Evolutionary conservation across 1,140 invertebrate genomes (phyloP).

Genomic region (Calycopis cecrops): DNA sequence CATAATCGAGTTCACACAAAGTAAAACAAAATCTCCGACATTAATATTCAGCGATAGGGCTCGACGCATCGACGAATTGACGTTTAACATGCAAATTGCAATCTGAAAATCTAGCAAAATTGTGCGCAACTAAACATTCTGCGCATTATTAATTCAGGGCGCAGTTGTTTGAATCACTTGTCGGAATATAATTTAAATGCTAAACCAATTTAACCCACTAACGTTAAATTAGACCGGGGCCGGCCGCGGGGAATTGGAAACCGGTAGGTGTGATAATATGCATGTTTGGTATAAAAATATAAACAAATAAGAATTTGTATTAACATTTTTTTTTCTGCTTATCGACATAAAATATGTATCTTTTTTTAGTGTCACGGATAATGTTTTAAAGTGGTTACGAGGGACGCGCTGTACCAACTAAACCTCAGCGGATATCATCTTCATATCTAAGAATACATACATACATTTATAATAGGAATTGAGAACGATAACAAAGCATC

Average conservation of each 20-base stretch:
- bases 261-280: conserved; percentile 30
- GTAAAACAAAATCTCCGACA: conserved; percentile 70
- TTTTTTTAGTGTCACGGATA: too few relatives aligned
- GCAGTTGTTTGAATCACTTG: conserved; percentile 61
- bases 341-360: too few relatives aligned
- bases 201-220: conserved; percentile 66
- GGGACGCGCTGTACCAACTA: too few relatives aligned
- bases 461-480: too few relatives aligned
- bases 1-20: conserved; percentile 70
- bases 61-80: conserved; percentile 66
- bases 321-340: too few relatives aligned
- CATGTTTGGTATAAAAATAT: too few relatives aligned
- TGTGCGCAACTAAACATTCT: conserved; percentile 66
- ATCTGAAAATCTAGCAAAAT: conserved; percentile 70
- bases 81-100: conserved; percentile 73
- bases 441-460: too few relatives aligned
- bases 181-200: conserved; percentile 69
- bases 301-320: too few relatives aligned
- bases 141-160: conserved; percentile 64
- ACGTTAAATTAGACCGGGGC: conserved; percentile 51
- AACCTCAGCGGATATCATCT: too few relatives aligned
- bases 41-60: conserved; percentile 72
- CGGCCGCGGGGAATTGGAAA: conserved; percentile 49
- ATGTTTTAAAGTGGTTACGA: too few relatives aligned
- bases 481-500: too few relatives aligned